Evolutionary conservation across 2,797 vertebrate species (phyloP).

Genomic region (Lophius americanus): DNA sequence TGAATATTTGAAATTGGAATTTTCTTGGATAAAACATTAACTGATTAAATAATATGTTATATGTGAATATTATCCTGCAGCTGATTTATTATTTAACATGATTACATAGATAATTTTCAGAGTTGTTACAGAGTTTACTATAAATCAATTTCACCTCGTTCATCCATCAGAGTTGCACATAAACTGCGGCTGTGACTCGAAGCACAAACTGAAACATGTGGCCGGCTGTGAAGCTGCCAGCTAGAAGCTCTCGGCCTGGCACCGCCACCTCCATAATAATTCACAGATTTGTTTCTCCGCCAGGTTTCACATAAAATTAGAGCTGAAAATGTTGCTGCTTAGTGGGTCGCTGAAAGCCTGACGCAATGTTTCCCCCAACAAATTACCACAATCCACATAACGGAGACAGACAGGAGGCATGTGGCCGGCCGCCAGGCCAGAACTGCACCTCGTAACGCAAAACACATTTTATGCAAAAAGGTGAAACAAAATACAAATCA

Average conservation of each 20-base stretch:
- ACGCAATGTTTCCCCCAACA: slow-evolving; percentile 27
- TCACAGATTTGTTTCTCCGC: slow-evolving; percentile 36
- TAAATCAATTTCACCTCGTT: too few relatives aligned
- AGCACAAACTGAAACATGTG: slow-evolving; percentile 11
- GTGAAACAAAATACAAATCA: too few relatives aligned
- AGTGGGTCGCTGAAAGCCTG: slow-evolving; percentile 16
- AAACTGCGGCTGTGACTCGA: not conserved
- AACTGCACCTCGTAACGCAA: too few relatives aligned
- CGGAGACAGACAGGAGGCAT: not conserved
- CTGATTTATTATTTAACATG: too few relatives aligned
- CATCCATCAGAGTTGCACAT: not conserved
- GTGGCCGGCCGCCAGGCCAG: not conserved
- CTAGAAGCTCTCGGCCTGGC: not conserved
- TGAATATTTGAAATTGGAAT: too few relatives aligned
- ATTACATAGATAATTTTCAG: too few relatives aligned
- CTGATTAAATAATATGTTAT: too few relatives aligned
- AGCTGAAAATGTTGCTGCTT: slow-evolving; percentile 14
- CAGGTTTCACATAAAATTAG: slow-evolving; percentile 26
- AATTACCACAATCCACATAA: slow-evolving; percentile 1
- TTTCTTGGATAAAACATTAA: too few relatives aligned
- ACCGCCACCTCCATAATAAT: slow-evolving; percentile 21
- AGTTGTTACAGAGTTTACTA: too few relatives aligned
- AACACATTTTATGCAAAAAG: too few relatives aligned
- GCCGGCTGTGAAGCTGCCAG: not conserved
- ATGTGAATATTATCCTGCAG: too few relatives aligned